phyloP scores from a whole-genome alignment of 2,797 vertebrate species.

The Megaceryle alcyon region DNA sequence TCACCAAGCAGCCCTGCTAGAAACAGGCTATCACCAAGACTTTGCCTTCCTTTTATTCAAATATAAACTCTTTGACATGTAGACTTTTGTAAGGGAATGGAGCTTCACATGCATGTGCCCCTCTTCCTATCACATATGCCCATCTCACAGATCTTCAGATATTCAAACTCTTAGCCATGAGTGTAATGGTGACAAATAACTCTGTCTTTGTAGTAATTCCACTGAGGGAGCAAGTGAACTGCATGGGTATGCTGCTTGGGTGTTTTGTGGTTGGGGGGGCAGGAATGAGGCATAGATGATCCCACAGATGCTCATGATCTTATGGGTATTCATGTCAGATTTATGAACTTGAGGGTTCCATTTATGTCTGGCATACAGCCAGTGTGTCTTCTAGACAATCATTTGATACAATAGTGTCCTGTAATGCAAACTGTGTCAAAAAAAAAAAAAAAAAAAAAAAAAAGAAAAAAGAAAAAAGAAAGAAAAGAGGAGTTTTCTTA shows the following conservation, averaged over 20 bases:
- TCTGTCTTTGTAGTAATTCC: not conserved
- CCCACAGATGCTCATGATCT: not conserved
- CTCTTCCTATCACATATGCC: no score
- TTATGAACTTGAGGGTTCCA: not conserved
- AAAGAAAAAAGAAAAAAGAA: no score
- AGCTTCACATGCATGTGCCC: accelerated
- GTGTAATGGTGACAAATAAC: not conserved
- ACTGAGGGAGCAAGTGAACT: slow-evolving; percentile 6
- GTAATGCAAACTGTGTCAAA: no score
- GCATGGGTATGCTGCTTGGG: not conserved
- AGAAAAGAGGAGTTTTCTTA: not conserved
- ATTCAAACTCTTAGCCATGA: not conserved
- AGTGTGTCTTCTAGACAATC: no score
- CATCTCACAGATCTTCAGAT: not conserved
- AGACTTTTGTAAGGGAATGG: not conserved
- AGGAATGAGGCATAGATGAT: not conserved
- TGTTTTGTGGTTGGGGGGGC: not conserved
- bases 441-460: no score
- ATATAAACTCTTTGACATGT: not conserved
- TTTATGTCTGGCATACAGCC: no score
- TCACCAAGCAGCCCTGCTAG: not conserved
- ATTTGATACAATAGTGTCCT: no score
- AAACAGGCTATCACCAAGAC: not conserved
- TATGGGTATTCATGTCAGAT: not conserved
- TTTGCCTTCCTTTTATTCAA: not conserved